A percentile compares a stretch with the other conserved stretches of the same genome.
phyloP scores from a whole-genome alignment of 2,888 invertebrate genomes.

The Platycnemis pennipes region DNA sequence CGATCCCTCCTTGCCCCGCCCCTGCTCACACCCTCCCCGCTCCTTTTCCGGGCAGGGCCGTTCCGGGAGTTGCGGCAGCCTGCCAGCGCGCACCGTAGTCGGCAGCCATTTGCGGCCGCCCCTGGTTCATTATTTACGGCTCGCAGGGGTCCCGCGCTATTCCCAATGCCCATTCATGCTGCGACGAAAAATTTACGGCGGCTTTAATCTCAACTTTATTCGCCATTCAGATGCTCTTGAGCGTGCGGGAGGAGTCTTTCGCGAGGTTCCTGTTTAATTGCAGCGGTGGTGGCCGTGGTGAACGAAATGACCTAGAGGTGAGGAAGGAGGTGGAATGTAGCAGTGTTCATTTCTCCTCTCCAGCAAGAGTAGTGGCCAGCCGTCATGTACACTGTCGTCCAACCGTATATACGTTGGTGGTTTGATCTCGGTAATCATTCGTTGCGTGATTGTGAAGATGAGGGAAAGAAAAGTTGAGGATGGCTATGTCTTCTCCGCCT shows the following conservation, averaged over 20 bases:
- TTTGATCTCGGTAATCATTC: too few species aligned
- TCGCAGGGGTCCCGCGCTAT: not conserved
- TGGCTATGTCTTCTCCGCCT: too few species aligned
- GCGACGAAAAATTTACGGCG: not conserved
- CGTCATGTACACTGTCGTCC: too few species aligned
- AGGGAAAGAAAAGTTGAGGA: too few species aligned
- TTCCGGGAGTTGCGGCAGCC: constrained; percentile 9
- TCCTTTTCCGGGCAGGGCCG: not conserved
- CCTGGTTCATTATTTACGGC: not conserved
- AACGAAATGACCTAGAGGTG: not conserved
- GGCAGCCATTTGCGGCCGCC: constrained; percentile 13
- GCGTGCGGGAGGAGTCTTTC: not conserved
- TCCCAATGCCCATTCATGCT: not conserved
- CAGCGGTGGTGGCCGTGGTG: not conserved
- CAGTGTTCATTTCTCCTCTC: not conserved
- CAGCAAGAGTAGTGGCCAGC: not conserved
- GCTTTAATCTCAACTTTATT: not conserved
- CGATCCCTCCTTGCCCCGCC: not conserved
- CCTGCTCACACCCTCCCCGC: not conserved
- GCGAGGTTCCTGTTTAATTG: not conserved
- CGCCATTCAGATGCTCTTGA: not conserved
- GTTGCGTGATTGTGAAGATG: too few species aligned
- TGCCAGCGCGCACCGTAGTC: not conserved
- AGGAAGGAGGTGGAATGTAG: not conserved
- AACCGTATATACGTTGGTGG: too few species aligned